Base-by-base conservation (phyloP, 2,797 vertebrate species). In the Diplodus puntazzo region DNA sequence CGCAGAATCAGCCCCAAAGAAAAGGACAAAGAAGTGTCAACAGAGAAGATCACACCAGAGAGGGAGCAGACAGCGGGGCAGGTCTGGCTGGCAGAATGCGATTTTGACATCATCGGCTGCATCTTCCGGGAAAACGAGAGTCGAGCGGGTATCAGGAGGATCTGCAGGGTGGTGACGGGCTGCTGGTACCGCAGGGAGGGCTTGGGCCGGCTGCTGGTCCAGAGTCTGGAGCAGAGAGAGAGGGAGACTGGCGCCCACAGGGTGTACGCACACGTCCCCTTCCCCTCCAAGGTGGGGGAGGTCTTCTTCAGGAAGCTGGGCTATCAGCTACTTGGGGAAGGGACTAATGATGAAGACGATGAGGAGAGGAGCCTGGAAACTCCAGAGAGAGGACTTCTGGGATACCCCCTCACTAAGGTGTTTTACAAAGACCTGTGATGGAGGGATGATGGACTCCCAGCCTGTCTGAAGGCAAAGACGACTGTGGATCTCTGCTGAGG, bases 121-220 rank as follows among this genome's bases (percentile, higher is more conserved):
- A 87, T 97, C 79, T 96, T 96, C 52, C 82, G 93, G 21, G 96
- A 97, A 72, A 84, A 82, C 0, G 86, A 94, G 90, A 67, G 48
- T 16, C 79, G 87, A 53, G 13, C 60, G 0, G 75, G 83, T 21
- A 46, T 92, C 81, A 21, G 85, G 74, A 85, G 92, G 59, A 9
- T 96, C 89, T 90, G 96, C 94, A 93, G 97, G 75, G 77, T 97
- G 81, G 96, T 96, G 21, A 96, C 97, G 12, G 93, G 95, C 71
- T 93, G 92, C 87, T 96, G 97, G 97, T 96, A 97, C 85, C 95
- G 96, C 11, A 94, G 95, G 76, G 94, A 95, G 50, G 97, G 97
- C 0, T 92, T 98, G 64, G 97, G 95, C 8, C 91, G 93, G 27
- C 90, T 95, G 76, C 90, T 98, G 11, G 92, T 97, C 82, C 93